A percentile compares a stretch with the other conserved stretches of the same genome.
These are phyloP conservation scores for Macrotus californicus DNA, from an alignment of 2,113 vertebrate species.

Conservation along the genomic window DNA sequence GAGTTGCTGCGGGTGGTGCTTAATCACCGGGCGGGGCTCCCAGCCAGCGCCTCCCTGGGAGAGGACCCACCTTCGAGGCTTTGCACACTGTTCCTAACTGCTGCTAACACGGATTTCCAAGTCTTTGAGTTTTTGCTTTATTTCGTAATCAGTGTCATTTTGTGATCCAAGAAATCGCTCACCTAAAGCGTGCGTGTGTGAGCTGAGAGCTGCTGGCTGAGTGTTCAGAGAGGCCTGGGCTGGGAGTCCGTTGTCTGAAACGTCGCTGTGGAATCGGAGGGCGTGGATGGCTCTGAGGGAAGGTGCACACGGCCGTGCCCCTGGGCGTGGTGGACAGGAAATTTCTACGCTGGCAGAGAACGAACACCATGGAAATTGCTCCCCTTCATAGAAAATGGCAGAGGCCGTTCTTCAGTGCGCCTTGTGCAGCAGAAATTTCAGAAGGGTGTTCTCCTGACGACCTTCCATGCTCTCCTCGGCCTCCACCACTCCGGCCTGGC, in stretches of 20 bases:
- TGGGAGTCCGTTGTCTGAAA: no score
- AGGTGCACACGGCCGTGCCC: background rate
- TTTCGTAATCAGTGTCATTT: background rate
- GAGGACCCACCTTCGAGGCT: accelerated
- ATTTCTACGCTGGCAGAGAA: background rate
- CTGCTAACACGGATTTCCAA: background rate
- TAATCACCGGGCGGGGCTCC: background rate
- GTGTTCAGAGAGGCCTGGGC: accelerated
- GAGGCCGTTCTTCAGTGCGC: background rate
- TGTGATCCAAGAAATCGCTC: background rate
- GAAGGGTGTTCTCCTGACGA: background rate
- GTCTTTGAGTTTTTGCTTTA: background rate
- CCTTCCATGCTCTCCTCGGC: background rate
- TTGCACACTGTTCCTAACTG: accelerated
- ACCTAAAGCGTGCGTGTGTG: accelerated
- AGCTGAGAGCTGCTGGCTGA: accelerated
- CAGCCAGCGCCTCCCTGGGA: accelerated
- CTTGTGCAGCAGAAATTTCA: background rate
- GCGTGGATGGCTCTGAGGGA: accelerated
- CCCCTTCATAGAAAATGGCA: background rate
- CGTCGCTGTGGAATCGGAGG: accelerated
- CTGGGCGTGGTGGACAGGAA: background rate
- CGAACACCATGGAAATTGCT: background rate
- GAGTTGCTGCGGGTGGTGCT: accelerated
- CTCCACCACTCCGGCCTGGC: background rate